Percentiles rank a stretch among this genome's conserved stretches.
These are phyloP conservation scores for Acleris laterana DNA, from an alignment of 2,888 invertebrate species.

Conservation along the genomic window DNA sequence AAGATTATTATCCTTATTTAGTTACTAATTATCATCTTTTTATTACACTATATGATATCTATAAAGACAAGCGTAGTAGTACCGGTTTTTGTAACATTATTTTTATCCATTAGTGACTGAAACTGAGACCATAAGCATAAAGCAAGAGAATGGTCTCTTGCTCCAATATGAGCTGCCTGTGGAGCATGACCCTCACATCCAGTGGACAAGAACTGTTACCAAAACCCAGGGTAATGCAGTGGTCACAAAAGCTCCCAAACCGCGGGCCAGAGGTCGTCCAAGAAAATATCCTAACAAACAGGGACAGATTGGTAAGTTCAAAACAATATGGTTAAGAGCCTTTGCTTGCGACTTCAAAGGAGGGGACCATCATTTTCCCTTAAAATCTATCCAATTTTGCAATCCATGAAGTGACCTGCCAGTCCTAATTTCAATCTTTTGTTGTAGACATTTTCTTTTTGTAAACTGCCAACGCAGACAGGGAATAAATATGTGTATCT, in stretches of 20 bases:
- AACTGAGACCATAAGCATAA: slow-evolving; percentile 80
- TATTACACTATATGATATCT: neutral
- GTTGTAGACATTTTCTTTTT: no score
- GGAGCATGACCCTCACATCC: slow-evolving; percentile 71
- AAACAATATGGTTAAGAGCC: neutral
- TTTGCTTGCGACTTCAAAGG: no score
- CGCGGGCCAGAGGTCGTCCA: slow-evolving; percentile 73
- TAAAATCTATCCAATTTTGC: no score
- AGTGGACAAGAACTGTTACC: slow-evolving; percentile 68
- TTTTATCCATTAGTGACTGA: slow-evolving; percentile 51
- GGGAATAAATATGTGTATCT: no score
- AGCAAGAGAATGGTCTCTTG: slow-evolving; percentile 79
- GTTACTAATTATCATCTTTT: no score
- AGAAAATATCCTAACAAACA: slow-evolving; percentile 79
- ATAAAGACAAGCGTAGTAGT: no score
- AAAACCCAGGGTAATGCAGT: slow-evolving; percentile 62
- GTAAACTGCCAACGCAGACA: no score
- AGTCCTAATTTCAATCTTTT: no score
- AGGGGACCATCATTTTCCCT: no score
- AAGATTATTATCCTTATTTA: no score
- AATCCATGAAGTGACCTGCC: no score
- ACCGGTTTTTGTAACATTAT: neutral
- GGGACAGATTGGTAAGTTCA: slow-evolving; percentile 71
- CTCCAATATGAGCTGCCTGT: slow-evolving; percentile 79
- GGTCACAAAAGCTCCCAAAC: slow-evolving; percentile 72